phyloP scores from a whole-genome alignment of 2,113 vertebrate species.

The Saccopteryx bilineata region DNA sequence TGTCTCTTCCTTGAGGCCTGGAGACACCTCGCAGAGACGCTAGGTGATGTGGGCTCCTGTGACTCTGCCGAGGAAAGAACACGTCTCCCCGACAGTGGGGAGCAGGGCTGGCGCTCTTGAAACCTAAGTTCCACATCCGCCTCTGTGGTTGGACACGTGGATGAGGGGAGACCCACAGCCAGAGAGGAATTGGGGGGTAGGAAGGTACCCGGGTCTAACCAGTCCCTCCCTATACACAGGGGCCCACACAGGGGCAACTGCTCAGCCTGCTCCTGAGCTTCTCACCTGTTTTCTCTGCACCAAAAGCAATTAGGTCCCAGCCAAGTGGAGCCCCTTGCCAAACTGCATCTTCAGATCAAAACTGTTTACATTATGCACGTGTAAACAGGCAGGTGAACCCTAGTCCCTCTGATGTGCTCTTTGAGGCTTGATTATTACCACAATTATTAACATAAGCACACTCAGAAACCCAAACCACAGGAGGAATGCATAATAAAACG shows the following conservation, averaged over 20 bases:
- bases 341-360: constrained; percentile 52
- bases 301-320: constrained; percentile 14
- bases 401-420: neutral
- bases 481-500: accelerated
- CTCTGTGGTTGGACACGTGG: too few species aligned
- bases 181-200: too few species aligned
- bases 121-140: neutral
- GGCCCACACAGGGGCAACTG: accelerated
- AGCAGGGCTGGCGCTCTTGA: neutral
- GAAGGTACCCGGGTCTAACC: accelerated
- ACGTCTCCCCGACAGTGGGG: neutral
- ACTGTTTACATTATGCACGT: neutral
- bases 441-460: neutral
- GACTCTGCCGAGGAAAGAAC: accelerated
- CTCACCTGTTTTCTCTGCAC: neutral
- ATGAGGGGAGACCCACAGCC: accelerated
- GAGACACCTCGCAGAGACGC: accelerated
- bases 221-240: accelerated
- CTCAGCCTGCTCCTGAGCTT: neutral
- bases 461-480: neutral
- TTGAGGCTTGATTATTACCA: neutral
- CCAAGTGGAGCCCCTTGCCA: neutral
- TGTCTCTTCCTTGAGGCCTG: accelerated
- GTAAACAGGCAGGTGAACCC: neutral
- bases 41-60: accelerated